Percentiles rank a stretch among this genome's conserved stretches.
phyloP scores from a whole-genome alignment of 2,888 invertebrate genomes.

The Standfussiana lucernea region DNA sequence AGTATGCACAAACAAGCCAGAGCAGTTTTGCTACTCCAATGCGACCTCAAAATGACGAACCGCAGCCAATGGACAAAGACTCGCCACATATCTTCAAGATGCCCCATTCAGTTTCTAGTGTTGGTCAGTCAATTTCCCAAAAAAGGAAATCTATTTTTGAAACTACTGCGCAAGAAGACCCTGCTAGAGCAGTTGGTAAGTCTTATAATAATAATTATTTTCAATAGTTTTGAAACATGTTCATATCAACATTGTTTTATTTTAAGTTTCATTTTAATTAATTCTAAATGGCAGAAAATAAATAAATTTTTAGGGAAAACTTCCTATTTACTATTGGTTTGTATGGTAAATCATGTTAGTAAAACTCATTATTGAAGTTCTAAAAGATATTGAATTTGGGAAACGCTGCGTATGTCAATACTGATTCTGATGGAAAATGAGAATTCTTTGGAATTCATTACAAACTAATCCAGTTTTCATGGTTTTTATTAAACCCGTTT shows the following conservation, averaged over 20 bases:
- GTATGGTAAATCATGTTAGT: constrained; percentile 9
- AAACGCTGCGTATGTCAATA: constrained; percentile 55
- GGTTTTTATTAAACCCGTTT: constrained; percentile 17
- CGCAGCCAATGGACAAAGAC: constrained; percentile 69
- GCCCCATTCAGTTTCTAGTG: constrained; percentile 71
- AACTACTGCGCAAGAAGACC: constrained; percentile 59
- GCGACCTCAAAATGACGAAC: constrained; percentile 69
- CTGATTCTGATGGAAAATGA: constrained; percentile 29
- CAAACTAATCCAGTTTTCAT: not conserved
- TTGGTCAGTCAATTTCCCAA: constrained; percentile 70
- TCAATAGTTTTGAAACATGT: constrained; percentile 20
- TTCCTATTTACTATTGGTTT: constrained; percentile 1
- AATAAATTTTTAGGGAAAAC: constrained; percentile 6
- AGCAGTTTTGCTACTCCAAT: constrained; percentile 68
- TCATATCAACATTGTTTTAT: constrained; percentile 26
- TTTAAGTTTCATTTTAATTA: constrained; percentile 24
- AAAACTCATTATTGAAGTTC: constrained; percentile 6
- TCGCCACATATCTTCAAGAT: constrained; percentile 62
- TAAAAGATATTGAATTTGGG: constrained; percentile 3
- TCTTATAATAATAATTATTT: constrained; percentile 13
- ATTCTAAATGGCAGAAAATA: not conserved
- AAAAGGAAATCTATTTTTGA: constrained; percentile 82
- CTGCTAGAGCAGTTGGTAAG: constrained; percentile 69
- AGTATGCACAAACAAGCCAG: constrained; percentile 48
- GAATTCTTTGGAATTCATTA: not conserved